Base-by-base conservation (phyloP, 2,113 vertebrate genomes). In the Echinops telfairi region DNA sequence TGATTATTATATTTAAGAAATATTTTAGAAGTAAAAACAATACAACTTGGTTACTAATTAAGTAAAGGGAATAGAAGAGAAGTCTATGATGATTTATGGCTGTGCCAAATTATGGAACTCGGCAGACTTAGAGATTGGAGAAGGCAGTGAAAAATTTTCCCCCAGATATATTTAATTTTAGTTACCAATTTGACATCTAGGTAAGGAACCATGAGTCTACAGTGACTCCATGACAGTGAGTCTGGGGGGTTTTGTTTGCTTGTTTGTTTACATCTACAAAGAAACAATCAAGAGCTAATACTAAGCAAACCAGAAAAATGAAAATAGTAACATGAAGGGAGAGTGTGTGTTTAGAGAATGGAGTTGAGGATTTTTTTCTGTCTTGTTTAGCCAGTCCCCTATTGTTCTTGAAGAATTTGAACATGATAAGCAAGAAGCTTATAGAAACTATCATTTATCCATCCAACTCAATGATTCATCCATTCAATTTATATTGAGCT, bases 11-110 rank as follows among this genome's bases (percentile, higher is more conserved):
- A n/a, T 64, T 47, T 86, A 53, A 86, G 89, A 78, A 2, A 19
- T 82, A 7, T 82, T 90, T 86, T 78, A 73, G 88, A 92, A 60
- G 77, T 23, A 60, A 6, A 47, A 93, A 25, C 12, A 77, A 20
- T n/a, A 27, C 23, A 77, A 9, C 11, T 92, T 76, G 20, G 25
- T 76, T 92, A 66, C 9, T 81, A 27, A 79, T 70, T 89, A 58
- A 53, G 43, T n/a, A 16, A 77, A 90, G 0, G 4, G 82, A 19
- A 90, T 20, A 6, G 31, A 25, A 88, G 33, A 91, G 47, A 82
- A 78, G 12, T 43, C 16, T 27, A 40, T 66, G 40, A 29, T 84
- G 31, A 43, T 23, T 60, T 17, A 90, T 38, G 6, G 57, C 7
- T 31, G 12, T 12, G 40, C 12, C 76, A 62, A 75, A 88, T 38